Conservation (phyloP, 2,113 vertebrate species). For the Halcyon senegalensis region DNA sequence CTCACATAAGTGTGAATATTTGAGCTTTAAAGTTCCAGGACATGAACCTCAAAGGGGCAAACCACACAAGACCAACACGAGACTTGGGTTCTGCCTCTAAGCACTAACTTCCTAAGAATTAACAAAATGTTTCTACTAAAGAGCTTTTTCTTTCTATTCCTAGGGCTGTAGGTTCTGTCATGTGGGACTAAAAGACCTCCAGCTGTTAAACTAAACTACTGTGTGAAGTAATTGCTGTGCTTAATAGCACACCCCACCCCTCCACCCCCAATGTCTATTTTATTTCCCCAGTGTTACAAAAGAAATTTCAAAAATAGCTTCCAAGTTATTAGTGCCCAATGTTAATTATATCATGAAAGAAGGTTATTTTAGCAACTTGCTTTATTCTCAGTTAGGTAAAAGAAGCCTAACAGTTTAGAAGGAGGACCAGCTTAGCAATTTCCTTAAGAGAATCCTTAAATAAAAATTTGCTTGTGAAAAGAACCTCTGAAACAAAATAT, state of each 20-base stretch:
- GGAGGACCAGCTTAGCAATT: not conserved
- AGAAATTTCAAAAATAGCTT: not conserved
- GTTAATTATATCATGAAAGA: not conserved
- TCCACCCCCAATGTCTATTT: not conserved
- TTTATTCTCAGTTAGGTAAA: not conserved
- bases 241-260: not conserved
- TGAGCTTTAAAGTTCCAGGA: not conserved
- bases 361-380: not conserved
- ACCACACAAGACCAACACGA: not conserved
- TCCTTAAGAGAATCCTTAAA: not conserved
- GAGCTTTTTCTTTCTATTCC: not conserved
- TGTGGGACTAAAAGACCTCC: not conserved
- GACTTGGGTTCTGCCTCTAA: not conserved
- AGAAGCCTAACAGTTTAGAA: not conserved
- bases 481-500: not conserved
- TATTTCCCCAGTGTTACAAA: not conserved
- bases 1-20: not conserved
- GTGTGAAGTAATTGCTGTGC: not conserved
- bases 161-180: not conserved
- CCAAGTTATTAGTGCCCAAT: not conserved
- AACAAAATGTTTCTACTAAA: not conserved
- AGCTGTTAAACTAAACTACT: not conserved
- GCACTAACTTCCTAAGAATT: not conserved
- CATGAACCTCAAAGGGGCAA: not conserved
- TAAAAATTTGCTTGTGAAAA: not conserved